phyloP scores from a whole-genome alignment of 2,888 invertebrate genomes.

The Drosophila histrio region DNA sequence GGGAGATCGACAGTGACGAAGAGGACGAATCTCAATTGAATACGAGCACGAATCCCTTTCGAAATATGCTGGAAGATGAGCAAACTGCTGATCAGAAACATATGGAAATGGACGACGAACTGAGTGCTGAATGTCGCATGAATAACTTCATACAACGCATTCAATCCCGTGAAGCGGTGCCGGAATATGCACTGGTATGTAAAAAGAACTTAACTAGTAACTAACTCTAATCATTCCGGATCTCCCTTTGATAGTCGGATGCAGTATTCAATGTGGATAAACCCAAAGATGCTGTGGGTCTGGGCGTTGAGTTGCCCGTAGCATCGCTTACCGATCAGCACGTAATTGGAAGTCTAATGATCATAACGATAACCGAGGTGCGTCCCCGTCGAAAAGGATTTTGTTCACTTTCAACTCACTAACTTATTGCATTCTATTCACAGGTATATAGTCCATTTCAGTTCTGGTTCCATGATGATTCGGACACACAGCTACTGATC shows the following conservation, averaged over 20 bases:
- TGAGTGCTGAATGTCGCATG: neutral
- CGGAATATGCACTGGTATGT: neutral
- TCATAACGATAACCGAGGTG: neutral
- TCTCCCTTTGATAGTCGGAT: neutral
- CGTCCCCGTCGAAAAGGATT: neutral
- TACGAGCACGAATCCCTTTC: neutral
- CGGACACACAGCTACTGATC: neutral
- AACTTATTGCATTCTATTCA: neutral
- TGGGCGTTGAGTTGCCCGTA: neutral
- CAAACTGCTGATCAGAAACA: neutral
- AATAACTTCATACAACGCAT: neutral
- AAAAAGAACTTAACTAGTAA: no score
- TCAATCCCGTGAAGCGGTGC: neutral
- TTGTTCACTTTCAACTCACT: neutral
- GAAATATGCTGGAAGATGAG: neutral
- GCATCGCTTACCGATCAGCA: neutral
- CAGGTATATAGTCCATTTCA: conserved; percentile 8
- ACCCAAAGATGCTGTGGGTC: neutral
- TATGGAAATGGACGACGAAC: neutral
- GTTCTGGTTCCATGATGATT: neutral
- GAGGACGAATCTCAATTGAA: neutral
- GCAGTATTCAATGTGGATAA: neutral
- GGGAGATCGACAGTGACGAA: neutral
- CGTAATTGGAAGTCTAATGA: neutral
- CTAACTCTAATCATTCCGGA: neutral